Conservation (phyloP, 2,113 vertebrate genomes). For the Sorex fumeus region DNA sequence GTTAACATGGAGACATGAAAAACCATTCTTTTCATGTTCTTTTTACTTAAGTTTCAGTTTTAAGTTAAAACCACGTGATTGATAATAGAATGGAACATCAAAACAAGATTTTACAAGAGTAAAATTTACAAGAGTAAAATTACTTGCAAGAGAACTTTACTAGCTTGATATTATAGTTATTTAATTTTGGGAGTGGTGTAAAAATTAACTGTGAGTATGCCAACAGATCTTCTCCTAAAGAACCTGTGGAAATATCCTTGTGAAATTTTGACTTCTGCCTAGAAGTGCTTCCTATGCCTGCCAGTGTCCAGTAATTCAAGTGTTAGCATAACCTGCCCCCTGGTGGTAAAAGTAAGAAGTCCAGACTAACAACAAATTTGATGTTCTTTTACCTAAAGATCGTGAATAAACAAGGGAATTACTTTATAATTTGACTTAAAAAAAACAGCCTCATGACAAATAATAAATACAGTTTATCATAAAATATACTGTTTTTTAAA, state of each 20-base stretch:
- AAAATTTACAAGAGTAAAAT: background rate
- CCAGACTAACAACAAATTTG: background rate
- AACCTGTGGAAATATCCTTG: background rate
- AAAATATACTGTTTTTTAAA: background rate
- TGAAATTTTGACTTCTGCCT: constrained; percentile 30
- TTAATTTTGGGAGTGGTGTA: background rate
- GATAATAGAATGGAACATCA: constrained; percentile 56
- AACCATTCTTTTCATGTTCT: constrained; percentile 35
- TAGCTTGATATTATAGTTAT: background rate
- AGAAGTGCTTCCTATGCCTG: background rate
- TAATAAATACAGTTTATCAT: constrained; percentile 7
- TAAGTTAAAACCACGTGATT: constrained; percentile 45
- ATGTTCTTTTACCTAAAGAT: background rate
- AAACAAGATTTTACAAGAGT: background rate
- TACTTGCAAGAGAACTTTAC: constrained; percentile 25
- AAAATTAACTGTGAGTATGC: constrained; percentile 1
- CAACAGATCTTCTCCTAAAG: background rate
- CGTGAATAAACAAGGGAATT: background rate
- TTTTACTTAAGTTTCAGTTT: constrained; percentile 14
- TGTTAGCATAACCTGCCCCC: constrained; percentile 82
- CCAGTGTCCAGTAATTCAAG: background rate
- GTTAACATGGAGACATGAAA: background rate
- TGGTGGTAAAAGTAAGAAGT: constrained; percentile 59
- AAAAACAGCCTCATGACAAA: background rate
- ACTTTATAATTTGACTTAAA: background rate